Percentiles rank a stretch among this genome's conserved stretches.
phyloP scores from a whole-genome alignment of 2,797 vertebrate species.

The Margarornis squamiger region DNA sequence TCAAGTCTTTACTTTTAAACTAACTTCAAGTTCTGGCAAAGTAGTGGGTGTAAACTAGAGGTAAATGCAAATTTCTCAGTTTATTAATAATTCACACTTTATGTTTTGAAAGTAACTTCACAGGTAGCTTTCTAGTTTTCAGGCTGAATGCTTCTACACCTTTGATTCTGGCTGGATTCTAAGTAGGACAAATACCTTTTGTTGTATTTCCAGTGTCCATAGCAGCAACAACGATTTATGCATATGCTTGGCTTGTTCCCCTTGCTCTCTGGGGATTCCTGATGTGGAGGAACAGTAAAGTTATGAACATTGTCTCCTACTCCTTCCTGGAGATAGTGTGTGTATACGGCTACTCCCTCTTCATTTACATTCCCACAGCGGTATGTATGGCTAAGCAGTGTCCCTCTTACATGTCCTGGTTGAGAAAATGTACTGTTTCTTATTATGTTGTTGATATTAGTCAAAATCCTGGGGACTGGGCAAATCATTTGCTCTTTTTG shows the following conservation, averaged over 20 bases:
- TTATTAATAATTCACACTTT: neutral
- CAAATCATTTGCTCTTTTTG: neutral
- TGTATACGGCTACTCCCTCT: slow-evolving; percentile 95
- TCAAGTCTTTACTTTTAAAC: neutral
- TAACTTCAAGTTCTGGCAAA: neutral
- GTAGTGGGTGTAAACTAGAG: neutral
- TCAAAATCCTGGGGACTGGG: neutral
- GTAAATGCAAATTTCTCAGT: neutral
- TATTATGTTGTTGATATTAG: neutral
- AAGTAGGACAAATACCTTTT: neutral
- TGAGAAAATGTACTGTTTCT: neutral
- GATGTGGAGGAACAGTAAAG: slow-evolving; percentile 92
- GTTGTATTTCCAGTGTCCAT: slow-evolving; percentile 84
- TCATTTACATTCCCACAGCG: slow-evolving; percentile 93
- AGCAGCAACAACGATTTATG: slow-evolving; percentile 92
- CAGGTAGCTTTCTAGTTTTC: neutral
- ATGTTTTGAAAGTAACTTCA: neutral
- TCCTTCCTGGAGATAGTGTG: slow-evolving; percentile 96
- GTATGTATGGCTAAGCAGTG: slow-evolving; percentile 72
- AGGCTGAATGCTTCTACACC: neutral
- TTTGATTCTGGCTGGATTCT: neutral
- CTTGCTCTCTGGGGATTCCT: slow-evolving; percentile 94
- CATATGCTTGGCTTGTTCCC: slow-evolving; percentile 93
- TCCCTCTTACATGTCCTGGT: neutral
- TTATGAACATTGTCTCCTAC: slow-evolving; percentile 91